Evolutionary conservation across 2,797 vertebrate species (phyloP).

Genomic region (Enteromius fasciolatus): DNA sequence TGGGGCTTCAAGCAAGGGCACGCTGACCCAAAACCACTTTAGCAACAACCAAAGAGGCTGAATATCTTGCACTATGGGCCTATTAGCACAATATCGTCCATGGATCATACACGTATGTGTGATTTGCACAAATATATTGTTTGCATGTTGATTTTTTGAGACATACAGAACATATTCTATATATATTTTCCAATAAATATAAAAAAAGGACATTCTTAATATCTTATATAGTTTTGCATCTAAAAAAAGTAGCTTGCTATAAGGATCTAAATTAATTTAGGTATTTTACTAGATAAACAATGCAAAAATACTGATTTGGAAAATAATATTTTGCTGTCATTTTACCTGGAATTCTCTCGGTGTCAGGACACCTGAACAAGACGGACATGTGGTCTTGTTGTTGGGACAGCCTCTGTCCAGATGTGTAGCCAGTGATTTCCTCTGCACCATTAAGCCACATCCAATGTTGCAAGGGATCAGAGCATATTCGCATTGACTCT

Average conservation of each 20-base stretch:
- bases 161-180: background rate
- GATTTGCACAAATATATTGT: background rate
- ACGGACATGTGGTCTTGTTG: slow-evolving; percentile 64
- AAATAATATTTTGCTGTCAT: background rate
- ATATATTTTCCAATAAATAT: background rate
- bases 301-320: background rate
- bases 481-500: slow-evolving; percentile 75
- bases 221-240: background rate
- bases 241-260: background rate
- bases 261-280: background rate
- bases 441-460: slow-evolving; percentile 73
- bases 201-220: background rate
- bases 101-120: background rate
- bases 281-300: background rate
- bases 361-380: slow-evolving; percentile 64
- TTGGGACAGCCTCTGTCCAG: slow-evolving; percentile 75
- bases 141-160: background rate
- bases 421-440: slow-evolving; percentile 74
- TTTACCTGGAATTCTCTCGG: slow-evolving; percentile 67
- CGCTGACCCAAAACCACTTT: slow-evolving; percentile 35
- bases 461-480: slow-evolving; percentile 76
- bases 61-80: background rate
- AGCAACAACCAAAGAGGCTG: slow-evolving; percentile 5
- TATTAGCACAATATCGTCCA: background rate
- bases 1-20: slow-evolving; percentile 54